phyloP scores from a whole-genome alignment of 2,113 vertebrate species.

The Arvicanthis niloticus region DNA sequence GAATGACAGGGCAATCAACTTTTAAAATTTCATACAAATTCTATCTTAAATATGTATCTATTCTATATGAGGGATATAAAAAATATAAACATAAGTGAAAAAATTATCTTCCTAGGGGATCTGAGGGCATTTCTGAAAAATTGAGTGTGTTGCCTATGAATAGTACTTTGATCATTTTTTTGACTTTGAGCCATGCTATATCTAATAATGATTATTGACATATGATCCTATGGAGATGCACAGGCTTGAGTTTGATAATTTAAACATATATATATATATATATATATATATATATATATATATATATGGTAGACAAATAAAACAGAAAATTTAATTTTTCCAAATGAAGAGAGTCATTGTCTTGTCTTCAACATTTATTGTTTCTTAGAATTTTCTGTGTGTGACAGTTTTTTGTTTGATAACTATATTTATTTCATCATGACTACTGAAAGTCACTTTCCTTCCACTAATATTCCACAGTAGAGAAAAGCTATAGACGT shows the following conservation, averaged over 20 bases:
- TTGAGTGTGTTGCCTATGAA: background rate
- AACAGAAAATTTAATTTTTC: background rate
- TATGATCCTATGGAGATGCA: background rate
- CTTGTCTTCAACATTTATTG: background rate
- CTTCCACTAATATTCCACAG: conserved; percentile 12
- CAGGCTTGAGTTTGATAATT: background rate
- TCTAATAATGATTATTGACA: background rate
- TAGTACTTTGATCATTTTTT: background rate
- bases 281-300: too few relatives aligned
- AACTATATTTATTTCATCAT: background rate
- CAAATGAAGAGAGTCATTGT: background rate
- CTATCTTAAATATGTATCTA: background rate
- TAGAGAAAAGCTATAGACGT: conserved; percentile 46
- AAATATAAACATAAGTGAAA: background rate
- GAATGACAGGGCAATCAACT: accelerated
- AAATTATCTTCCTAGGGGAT: background rate
- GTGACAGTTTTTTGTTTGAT: background rate
- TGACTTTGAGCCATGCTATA: background rate
- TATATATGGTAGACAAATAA: background rate
- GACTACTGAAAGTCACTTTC: conserved; percentile 20
- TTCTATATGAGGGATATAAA: background rate
- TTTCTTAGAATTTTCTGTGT: conserved; percentile 32
- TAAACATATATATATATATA: background rate
- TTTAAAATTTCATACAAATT: background rate
- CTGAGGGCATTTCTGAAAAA: background rate